Conservation (phyloP, 2,113 vertebrate species). For the Aleadryas rufinucha region DNA sequence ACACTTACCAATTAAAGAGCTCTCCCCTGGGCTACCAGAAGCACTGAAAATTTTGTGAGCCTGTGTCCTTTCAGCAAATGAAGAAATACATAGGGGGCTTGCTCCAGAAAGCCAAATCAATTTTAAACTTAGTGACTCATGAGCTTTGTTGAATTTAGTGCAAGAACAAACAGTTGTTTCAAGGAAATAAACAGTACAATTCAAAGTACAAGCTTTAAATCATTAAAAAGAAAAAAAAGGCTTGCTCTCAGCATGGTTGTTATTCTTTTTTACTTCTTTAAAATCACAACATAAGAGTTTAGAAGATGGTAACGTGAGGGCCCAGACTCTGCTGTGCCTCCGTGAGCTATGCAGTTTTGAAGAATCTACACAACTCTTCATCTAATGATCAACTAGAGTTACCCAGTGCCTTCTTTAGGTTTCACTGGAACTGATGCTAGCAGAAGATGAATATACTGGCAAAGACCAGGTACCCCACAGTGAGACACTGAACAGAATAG, state of each 20-base stretch:
- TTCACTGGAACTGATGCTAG: neutral
- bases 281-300: neutral
- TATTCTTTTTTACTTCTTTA: neutral
- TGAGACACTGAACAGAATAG: neutral
- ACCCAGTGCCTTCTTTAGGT: neutral
- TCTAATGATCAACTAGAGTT: neutral
- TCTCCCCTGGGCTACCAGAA: neutral
- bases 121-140: neutral
- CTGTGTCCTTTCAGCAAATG: neutral
- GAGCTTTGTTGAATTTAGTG: neutral
- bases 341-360: neutral
- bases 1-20: neutral
- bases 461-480: neutral
- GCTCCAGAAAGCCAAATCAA: neutral
- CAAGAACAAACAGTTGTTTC: constrained; percentile 4
- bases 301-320: neutral
- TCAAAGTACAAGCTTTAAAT: neutral
- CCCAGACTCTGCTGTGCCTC: neutral
- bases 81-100: neutral
- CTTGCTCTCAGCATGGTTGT: neutral
- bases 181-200: neutral
- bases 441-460: neutral
- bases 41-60: neutral
- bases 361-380: neutral
- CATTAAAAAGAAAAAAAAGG: neutral